phyloP scores from a whole-genome alignment of 1,140 invertebrate species.

The Tetranychus urticae region DNA sequence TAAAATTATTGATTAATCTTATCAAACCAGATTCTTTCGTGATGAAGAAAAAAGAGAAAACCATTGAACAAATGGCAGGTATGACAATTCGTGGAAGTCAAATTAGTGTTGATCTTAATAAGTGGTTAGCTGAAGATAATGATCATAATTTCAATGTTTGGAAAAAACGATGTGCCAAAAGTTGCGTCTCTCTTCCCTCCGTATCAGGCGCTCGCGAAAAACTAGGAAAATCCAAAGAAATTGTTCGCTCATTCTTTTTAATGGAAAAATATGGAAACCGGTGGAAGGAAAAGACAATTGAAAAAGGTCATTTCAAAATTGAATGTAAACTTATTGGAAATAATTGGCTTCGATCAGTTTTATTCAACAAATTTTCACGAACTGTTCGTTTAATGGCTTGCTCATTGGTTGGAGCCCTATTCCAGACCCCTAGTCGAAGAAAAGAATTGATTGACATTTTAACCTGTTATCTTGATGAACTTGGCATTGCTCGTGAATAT shows the following conservation, averaged over 20 bases:
- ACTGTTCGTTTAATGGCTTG: conserved; percentile 67
- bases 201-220: neutral
- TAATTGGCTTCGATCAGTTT: conserved; percentile 62
- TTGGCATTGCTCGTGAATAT: conserved; percentile 59
- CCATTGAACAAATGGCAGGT: conserved; percentile 12
- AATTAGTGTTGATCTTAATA: conserved; percentile 41
- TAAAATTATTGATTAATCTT: conserved; percentile 50
- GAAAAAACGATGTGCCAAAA: conserved; percentile 26
- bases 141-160: conserved; percentile 44
- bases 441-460: conserved; percentile 48
- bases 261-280: conserved; percentile 45
- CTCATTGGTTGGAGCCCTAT: conserved; percentile 58
- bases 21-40: conserved; percentile 35
- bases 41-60: conserved; percentile 17
- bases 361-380: conserved; percentile 71
- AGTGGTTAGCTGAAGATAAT: conserved; percentile 45
- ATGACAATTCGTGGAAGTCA: conserved; percentile 14
- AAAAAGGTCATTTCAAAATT: neutral
- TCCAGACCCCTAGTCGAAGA: conserved; percentile 20
- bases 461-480: conserved; percentile 61
- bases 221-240: neutral
- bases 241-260: conserved; percentile 21
- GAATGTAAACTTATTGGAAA: conserved; percentile 28
- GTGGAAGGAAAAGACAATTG: conserved; percentile 22
- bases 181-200: neutral